Conservation (phyloP, 2,888 invertebrate genomes). For the Anarsia innoxiella region DNA sequence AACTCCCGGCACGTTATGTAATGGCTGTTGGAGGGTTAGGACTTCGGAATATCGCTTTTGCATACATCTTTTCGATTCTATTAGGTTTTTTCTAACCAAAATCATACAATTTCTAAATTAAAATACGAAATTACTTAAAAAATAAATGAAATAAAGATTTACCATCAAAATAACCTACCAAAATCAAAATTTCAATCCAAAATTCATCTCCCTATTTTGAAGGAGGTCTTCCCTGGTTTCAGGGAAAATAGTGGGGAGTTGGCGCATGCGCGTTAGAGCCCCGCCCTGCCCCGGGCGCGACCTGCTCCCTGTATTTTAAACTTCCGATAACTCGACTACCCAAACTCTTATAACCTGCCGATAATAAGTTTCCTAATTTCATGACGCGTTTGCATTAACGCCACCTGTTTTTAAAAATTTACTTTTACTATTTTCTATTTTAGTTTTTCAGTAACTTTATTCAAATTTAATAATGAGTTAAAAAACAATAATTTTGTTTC, state of each 20-base stretch:
- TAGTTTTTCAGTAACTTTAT: too few relatives aligned
- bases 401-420: too few relatives aligned
- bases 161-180: background rate
- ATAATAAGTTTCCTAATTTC: slow-evolving; percentile 19
- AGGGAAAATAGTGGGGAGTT: slow-evolving; percentile 3
- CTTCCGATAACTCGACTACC: slow-evolving; percentile 29
- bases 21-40: too few relatives aligned
- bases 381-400: slow-evolving; percentile 8
- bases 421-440: too few relatives aligned
- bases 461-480: too few relatives aligned
- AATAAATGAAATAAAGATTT: background rate
- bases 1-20: slow-evolving; percentile 29
- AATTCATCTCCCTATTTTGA: background rate
- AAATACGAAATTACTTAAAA: too few relatives aligned
- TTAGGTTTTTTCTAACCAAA: too few relatives aligned
- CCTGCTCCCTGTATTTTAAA: slow-evolving; percentile 36
- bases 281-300: slow-evolving; percentile 59
- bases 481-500: too few relatives aligned
- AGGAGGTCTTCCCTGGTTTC: slow-evolving; percentile 1
- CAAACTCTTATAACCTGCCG: slow-evolving; percentile 12
- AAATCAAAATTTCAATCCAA: too few relatives aligned
- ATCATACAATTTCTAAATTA: too few relatives aligned
- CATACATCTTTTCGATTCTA: too few relatives aligned
- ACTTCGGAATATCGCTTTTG: too few relatives aligned
- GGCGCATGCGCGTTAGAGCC: slow-evolving; percentile 55